These are phyloP conservation scores for Catamblyrhynchus diadema DNA, from an alignment of 2,797 vertebrate species.

Conservation along the genomic window DNA sequence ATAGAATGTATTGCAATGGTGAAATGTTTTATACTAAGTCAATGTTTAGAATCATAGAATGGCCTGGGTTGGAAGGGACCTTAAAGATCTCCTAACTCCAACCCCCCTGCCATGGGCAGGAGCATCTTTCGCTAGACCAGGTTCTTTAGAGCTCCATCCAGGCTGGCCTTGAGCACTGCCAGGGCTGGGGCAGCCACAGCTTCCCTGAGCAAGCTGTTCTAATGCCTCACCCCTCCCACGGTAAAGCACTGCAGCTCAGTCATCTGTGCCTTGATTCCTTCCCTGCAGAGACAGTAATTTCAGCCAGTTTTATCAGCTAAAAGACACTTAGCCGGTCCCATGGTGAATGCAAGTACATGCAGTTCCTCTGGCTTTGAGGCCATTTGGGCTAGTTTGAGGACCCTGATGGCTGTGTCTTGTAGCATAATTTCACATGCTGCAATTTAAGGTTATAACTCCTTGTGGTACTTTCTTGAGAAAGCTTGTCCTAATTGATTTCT, in stretches of 20 bases:
- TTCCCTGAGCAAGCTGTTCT: neutral
- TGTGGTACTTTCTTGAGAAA: neutral
- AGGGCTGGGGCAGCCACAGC: neutral
- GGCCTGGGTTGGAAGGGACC: neutral
- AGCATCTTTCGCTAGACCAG: neutral
- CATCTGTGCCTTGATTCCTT: neutral
- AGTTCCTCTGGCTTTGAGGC: neutral
- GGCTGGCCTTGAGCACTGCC: neutral
- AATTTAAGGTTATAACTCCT: neutral
- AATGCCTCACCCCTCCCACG: neutral
- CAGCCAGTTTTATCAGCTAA: neutral
- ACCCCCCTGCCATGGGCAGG: neutral
- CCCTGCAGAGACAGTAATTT: neutral
- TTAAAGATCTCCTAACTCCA: neutral
- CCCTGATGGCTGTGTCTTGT: neutral
- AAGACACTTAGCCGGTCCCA: neutral
- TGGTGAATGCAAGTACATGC: neutral
- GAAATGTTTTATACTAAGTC: neutral
- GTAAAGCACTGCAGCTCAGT: neutral
- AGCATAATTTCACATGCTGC: neutral
- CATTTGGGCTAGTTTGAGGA: neutral
- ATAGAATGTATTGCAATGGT: neutral
- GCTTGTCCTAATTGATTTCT: slow-evolving; percentile 30
- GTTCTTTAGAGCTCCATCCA: neutral
- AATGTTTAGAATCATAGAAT: neutral